Evolutionary conservation across 2,888 invertebrate genomes (phyloP), one percentile per base, ranked within the genome.

Genomic region (Drosophila cognata): DNA sequence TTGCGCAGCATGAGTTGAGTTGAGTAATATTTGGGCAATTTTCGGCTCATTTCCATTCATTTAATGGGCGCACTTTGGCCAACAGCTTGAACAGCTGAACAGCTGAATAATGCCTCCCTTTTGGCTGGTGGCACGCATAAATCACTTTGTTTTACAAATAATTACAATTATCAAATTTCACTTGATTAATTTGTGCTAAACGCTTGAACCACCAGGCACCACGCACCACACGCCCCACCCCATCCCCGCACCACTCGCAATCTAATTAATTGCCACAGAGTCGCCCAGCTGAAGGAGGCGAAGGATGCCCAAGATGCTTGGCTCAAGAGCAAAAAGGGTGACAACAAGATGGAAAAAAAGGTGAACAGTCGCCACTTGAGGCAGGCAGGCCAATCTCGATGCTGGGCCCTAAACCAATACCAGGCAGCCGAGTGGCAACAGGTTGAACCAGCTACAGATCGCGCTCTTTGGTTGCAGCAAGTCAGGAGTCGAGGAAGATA

Each of bases 151-250:
- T 65, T 53, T 25, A 16, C 16, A 76, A 71, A 71, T 77, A 66
- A 84, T 77, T 67, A 67, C 63, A 77, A 71, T 81, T 86, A 81
- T 86, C 84, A 89, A 89, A 78, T 87, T 84, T 75, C 58, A 65
- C 65, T 51, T 83, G 81, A 86, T 84, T 76, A 84, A 87, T 87
- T 74, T 67, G 63, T 55, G 68, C 59, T 63, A 56, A 57, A 31
- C 36, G 62, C 31, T 31, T 31, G 43, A n/a, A 11, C 41, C 43
- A 2, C 21, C 11, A 10, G 1, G 11, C 33, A 0, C 33, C 11
- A 4, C 4, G 11, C 33, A 0, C 33, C 33, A 33, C 33, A 4
- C 33, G 33, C 1, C 5, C 25, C 25, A 13, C 3, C 7, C 21
- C 21, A 21, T 21, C 21, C 21, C 7, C 7, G 2, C 25, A 8